phyloP scores from a whole-genome alignment of 2,797 vertebrate genomes.

The Denticeps clupeoides region DNA sequence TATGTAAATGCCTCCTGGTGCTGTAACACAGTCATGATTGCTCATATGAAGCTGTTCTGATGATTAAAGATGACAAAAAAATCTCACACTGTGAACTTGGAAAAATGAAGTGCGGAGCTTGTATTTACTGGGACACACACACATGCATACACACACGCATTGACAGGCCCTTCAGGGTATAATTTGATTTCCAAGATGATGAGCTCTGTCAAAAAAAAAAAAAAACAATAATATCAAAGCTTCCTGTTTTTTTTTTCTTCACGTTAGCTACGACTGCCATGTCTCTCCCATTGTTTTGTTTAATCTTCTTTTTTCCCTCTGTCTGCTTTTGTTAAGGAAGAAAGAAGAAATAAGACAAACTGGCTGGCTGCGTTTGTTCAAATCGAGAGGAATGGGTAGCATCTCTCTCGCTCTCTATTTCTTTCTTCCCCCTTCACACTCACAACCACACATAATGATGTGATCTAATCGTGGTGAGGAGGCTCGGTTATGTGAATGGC shows the following conservation, averaged over 20 bases:
- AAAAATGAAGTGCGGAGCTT: neutral
- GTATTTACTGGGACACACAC: neutral
- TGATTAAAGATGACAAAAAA: neutral
- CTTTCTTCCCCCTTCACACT: constrained; percentile 2
- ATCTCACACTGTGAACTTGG: neutral
- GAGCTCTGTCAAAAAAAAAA: too few relatives aligned
- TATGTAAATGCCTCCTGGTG: constrained; percentile 14
- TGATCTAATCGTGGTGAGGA: constrained; percentile 18
- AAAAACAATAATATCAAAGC: constrained; percentile 24
- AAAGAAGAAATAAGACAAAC: too few relatives aligned
- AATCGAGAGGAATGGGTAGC: too few relatives aligned
- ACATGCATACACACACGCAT: neutral
- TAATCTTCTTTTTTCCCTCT: neutral
- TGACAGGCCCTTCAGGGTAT: constrained; percentile 22
- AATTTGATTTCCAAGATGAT: constrained; percentile 39
- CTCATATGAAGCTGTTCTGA: constrained; percentile 19
- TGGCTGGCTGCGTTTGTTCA: too few relatives aligned
- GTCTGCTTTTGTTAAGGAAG: too few relatives aligned
- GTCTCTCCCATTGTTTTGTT: neutral
- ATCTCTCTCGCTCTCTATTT: constrained; percentile 9
- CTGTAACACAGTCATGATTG: constrained; percentile 28
- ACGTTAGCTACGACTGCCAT: constrained; percentile 19
- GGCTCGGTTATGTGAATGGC: constrained; percentile 14
- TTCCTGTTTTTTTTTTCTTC: constrained; percentile 9
- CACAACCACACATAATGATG: constrained; percentile 1